Evolutionary conservation across 2,888 invertebrate species (phyloP).

Genomic region (Perizoma flavofasciatum): DNA sequence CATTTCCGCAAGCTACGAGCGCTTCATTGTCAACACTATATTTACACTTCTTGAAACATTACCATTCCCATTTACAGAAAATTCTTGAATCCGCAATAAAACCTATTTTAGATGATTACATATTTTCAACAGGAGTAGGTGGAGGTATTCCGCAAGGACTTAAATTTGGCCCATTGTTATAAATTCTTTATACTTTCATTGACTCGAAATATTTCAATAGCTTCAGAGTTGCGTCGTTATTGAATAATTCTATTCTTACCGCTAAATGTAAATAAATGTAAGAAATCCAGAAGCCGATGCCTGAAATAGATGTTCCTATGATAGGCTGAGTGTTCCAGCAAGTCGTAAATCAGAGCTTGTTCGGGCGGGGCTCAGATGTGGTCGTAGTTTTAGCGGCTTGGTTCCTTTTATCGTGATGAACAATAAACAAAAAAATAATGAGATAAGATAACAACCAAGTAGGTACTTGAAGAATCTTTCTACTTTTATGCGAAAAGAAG

Average conservation of each 20-base stretch:
- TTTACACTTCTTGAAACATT: too few relatives aligned
- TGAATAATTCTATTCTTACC: constrained; percentile 19
- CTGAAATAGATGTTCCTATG: constrained; percentile 19
- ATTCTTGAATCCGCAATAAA: too few relatives aligned
- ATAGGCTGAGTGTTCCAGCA: constrained; percentile 20
- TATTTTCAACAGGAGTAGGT: too few relatives aligned
- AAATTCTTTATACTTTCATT: background rate
- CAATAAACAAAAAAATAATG: too few relatives aligned
- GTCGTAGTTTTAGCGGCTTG: constrained; percentile 9
- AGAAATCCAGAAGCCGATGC: constrained; percentile 18
- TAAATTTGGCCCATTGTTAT: background rate
- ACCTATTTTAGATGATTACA: too few relatives aligned
- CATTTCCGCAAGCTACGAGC: too few relatives aligned
- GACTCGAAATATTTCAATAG: background rate
- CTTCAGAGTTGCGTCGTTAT: constrained; percentile 3
- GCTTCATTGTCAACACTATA: too few relatives aligned
- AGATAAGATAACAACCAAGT: too few relatives aligned
- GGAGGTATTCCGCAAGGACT: background rate
- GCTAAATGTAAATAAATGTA: constrained; percentile 25
- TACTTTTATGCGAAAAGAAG: too few relatives aligned
- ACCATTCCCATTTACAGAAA: too few relatives aligned
- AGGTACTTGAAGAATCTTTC: too few relatives aligned
- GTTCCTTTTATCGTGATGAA: too few relatives aligned
- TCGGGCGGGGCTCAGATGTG: constrained; percentile 24
- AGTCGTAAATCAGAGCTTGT: constrained; percentile 24